Evolutionary conservation across 2,888 invertebrate genomes (phyloP).

Genomic region (Platycnemis pennipes): DNA sequence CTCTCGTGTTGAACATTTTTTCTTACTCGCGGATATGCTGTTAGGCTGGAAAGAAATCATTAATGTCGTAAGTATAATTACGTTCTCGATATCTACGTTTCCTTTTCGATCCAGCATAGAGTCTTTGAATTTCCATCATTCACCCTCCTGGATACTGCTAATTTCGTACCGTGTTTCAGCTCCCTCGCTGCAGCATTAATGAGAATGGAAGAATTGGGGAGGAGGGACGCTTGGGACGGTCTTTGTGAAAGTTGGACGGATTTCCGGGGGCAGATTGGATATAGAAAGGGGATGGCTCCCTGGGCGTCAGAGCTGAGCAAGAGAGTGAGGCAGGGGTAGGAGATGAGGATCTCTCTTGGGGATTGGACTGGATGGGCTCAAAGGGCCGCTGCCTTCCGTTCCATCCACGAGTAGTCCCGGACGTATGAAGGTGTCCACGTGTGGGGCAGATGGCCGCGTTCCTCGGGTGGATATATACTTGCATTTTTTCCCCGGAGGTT

Average conservation of each 20-base stretch:
- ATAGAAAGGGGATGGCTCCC: neutral
- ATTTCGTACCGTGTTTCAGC: no score
- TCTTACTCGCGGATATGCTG: no score
- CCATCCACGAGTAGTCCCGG: neutral
- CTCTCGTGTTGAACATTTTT: no score
- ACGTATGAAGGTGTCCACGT: conserved; percentile 16
- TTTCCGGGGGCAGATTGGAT: neutral
- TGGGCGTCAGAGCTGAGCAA: neutral
- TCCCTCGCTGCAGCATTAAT: no score
- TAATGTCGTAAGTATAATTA: no score
- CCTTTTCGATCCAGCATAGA: no score
- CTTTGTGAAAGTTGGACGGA: neutral
- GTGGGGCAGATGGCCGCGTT: conserved; percentile 3
- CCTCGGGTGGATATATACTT: neutral
- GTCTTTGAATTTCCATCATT: no score
- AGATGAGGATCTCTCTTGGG: neutral
- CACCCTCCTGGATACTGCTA: no score
- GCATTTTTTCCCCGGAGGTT: neutral
- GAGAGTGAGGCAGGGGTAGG: neutral
- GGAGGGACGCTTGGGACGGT: neutral
- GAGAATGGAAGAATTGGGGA: no score
- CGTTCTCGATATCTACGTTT: no score
- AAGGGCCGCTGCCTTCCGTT: neutral
- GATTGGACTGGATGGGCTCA: neutral
- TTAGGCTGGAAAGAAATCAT: no score